Base-by-base conservation (phyloP, 2,113 vertebrate species). In the Lota lota region DNA sequence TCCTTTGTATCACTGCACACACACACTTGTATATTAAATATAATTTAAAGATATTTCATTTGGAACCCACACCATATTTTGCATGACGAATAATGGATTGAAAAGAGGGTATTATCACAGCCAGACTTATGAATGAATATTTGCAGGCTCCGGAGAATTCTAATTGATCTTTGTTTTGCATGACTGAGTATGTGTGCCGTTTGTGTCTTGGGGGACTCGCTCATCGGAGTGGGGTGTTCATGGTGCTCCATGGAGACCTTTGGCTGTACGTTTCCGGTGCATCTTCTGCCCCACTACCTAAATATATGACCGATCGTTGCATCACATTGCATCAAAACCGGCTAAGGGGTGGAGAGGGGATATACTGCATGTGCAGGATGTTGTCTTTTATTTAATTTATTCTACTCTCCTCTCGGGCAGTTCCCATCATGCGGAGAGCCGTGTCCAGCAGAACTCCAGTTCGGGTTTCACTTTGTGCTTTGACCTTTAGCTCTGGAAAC, bases 401-500 rank as follows among this genome's bases (percentile, higher is more conserved):
- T 88, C 61, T 74, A 58, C 83, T 62, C 76, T 79, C 60, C 61
- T 67, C 76, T 74, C 79, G 63, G 8, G 64, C 67, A 68, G 76
- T 86, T 88, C 88, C 87, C 87, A 88, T 81, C 82, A 87, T 77
- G 66, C 70, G 65, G 22, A 77, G 64, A 81, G 76, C 71, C 67
- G 74, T 86, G 79, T 84, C 81, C 77, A 89, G 83, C 82, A 87
- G 83, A 76, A 78, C 79, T 47, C 59, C 22, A 75, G 81, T 79
- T 88, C 86, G 80, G 75, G 85, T 89, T 91, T 92, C 85, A 90
- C 82, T 75, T 72, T 84, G 78, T 76, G 77, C 70, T 74, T 71
- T 90, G 89, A 91, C 89, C 89, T 82, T 77, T 78, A 79, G 28
- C 67, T 85, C 81, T 77, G 80, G 85, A 90, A 91, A 91, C 83